Evolutionary conservation across 92 coral and sea anemone species (phyloP).

Genomic region (Palythoa caribaeorum): DNA sequence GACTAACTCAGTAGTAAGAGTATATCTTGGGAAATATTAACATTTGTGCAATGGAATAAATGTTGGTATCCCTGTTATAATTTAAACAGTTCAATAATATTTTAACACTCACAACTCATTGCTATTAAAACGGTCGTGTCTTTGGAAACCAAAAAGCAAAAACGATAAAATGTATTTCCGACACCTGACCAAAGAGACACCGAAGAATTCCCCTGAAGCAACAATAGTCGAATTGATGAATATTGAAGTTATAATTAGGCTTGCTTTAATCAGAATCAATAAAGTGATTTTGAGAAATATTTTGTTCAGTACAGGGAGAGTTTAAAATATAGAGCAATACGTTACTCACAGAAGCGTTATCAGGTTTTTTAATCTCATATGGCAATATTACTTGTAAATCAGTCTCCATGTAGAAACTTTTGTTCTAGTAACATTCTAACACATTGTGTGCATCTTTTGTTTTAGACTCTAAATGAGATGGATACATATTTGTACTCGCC

Average conservation of each 20-base stretch:
- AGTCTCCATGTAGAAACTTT: background rate
- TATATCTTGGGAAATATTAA: background rate
- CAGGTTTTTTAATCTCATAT: background rate
- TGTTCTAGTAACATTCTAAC: background rate
- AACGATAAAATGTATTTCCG: background rate
- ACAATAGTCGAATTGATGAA: background rate
- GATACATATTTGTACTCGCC: constrained; percentile 77
- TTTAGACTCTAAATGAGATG: constrained; percentile 76
- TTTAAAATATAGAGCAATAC: background rate
- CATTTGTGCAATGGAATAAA: background rate
- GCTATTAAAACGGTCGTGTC: background rate
- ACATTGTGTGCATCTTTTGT: background rate
- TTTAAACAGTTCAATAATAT: background rate
- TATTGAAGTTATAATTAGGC: background rate
- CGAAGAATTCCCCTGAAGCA: background rate
- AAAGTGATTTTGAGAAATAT: background rate
- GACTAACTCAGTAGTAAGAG: background rate
- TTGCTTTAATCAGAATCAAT: background rate
- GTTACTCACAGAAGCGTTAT: background rate
- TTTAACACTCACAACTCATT: background rate
- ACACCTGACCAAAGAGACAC: background rate
- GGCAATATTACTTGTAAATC: background rate
- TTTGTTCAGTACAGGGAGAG: background rate
- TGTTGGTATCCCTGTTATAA: background rate
- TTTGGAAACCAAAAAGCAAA: background rate